phyloP scores from a whole-genome alignment of 35 echinoderm and acorn worm species.

The Apostichopus parvimensis region DNA sequence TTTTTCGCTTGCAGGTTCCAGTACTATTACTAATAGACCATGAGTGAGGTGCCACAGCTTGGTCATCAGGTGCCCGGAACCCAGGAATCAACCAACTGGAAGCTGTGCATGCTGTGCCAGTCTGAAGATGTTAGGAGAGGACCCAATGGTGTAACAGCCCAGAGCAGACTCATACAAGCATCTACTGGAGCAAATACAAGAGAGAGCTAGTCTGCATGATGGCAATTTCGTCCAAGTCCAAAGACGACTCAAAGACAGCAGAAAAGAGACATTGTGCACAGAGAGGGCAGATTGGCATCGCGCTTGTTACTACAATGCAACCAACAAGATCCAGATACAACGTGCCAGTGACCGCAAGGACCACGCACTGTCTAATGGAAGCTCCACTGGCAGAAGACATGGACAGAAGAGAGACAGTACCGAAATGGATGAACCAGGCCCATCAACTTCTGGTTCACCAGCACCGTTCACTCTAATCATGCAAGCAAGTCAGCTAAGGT shows the following conservation, averaged over 20 bases:
- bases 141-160: slow-evolving; percentile 3
- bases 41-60: too few relatives aligned
- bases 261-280: not conserved
- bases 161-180: slow-evolving; percentile 14
- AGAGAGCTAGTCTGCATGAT: slow-evolving; percentile 14
- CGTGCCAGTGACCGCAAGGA: slow-evolving; percentile 1
- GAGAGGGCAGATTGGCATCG: slow-evolving; percentile 11
- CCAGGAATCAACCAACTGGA: too few relatives aligned
- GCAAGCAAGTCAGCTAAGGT: slow-evolving; percentile 13
- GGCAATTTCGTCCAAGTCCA: not conserved
- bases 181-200: slow-evolving; percentile 18
- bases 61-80: too few relatives aligned
- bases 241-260: not conserved
- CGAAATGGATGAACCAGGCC: slow-evolving; percentile 13
- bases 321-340: slow-evolving; percentile 10
- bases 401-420: not conserved
- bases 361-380: slow-evolving; percentile 7
- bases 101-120: slow-evolving; percentile 16
- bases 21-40: too few relatives aligned
- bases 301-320: slow-evolving; percentile 13
- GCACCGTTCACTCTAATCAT: not conserved
- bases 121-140: slow-evolving; percentile 18
- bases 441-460: slow-evolving; percentile 14
- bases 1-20: too few relatives aligned
- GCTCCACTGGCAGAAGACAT: not conserved